These are phyloP conservation scores for Dermolepida albohirtum DNA, from an alignment of 2,888 invertebrate genomes.

Conservation along the genomic window DNA sequence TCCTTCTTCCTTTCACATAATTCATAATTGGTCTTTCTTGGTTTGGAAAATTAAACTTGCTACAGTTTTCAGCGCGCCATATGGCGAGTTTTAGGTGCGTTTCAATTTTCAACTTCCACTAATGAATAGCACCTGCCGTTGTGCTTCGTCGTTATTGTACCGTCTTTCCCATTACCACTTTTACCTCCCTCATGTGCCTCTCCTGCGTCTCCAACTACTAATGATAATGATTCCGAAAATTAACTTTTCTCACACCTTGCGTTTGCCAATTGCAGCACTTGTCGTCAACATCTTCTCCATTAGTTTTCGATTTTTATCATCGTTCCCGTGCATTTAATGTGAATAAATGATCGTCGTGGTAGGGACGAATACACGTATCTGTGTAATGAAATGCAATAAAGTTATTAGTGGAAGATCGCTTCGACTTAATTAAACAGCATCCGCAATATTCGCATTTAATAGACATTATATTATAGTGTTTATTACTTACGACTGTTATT, in stretches of 20 bases:
- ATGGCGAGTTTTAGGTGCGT: slow-evolving; percentile 24
- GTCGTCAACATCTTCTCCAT: slow-evolving; percentile 15
- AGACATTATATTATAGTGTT: no score
- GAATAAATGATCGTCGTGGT: background rate
- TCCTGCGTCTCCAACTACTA: slow-evolving; percentile 1
- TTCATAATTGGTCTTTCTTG: background rate
- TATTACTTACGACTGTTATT: no score
- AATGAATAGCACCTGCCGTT: slow-evolving; percentile 36
- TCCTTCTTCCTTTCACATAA: no score
- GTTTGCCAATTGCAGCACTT: slow-evolving; percentile 19
- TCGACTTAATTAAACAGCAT: no score
- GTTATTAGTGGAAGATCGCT: no score
- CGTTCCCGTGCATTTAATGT: background rate
- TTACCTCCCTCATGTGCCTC: slow-evolving; percentile 6
- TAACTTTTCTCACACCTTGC: slow-evolving; percentile 39
- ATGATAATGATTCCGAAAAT: slow-evolving; percentile 37
- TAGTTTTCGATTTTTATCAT: background rate
- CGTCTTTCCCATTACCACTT: slow-evolving; percentile 5
- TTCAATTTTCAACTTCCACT: slow-evolving; percentile 33
- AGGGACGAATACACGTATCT: no score
- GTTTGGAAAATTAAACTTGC: slow-evolving; percentile 21
- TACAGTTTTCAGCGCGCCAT: slow-evolving; percentile 26
- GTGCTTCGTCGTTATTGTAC: slow-evolving; percentile 25
- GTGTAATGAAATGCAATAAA: no score
- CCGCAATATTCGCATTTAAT: no score